phyloP scores from a whole-genome alignment of 2,888 invertebrate genomes.

The Azorinus chamasolen region DNA sequence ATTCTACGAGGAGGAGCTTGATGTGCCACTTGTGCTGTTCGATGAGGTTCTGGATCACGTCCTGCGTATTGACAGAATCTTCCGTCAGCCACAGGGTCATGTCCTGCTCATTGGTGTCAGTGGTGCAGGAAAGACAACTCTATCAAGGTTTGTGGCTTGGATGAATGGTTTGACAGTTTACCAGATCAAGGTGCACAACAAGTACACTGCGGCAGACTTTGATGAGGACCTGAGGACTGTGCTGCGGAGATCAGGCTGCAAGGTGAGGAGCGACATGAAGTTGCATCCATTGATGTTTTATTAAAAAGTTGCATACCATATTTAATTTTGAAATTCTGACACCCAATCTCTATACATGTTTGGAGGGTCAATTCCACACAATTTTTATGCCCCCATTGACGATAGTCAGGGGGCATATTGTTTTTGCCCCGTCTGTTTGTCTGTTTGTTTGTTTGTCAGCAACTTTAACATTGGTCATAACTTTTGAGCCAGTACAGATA shows the following conservation, averaged over 20 bases:
- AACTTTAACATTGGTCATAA: too few species aligned
- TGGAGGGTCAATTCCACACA: too few species aligned
- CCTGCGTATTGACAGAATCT: constrained; percentile 98
- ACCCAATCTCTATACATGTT: too few species aligned
- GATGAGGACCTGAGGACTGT: constrained; percentile 97
- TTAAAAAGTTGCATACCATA: too few species aligned
- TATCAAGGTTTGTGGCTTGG: constrained; percentile 99
- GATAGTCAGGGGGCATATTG: too few species aligned
- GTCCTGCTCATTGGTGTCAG: constrained; percentile 98
- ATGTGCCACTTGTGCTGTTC: constrained; percentile 98
- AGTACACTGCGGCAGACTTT: constrained; percentile 99
- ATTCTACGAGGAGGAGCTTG: constrained; percentile 99
- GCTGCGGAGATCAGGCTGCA: constrained; percentile 88
- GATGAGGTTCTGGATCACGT: constrained; percentile 99
- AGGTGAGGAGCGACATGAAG: constrained; percentile 80
- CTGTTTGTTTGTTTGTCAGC: too few species aligned
- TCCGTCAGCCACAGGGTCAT: constrained; percentile 99
- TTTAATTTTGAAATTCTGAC: too few species aligned
- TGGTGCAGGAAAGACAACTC: constrained; percentile 99
- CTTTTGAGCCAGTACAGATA: too few species aligned
- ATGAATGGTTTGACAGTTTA: constrained; percentile 99
- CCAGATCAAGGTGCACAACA: constrained; percentile 99
- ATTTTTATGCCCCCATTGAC: too few species aligned
- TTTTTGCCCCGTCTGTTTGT: too few species aligned
- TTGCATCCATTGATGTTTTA: too few species aligned